Evolutionary conservation across 2,797 vertebrate species (phyloP).

Genomic region (Clarias platycephalus): DNA sequence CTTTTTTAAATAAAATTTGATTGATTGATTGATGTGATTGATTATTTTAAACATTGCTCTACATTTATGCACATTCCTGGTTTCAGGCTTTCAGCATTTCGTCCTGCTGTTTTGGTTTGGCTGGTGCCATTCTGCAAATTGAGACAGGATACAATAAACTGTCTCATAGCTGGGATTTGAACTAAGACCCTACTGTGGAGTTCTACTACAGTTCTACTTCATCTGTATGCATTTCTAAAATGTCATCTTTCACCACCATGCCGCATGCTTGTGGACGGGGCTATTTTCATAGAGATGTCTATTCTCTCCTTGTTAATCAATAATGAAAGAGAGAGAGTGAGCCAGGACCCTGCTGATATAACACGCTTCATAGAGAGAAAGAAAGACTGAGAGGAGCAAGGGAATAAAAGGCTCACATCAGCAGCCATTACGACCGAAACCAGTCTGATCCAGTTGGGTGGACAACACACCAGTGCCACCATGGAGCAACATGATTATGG

Average conservation of each 20-base stretch:
- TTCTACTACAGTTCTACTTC: neutral
- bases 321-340: neutral
- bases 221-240: neutral
- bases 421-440: neutral
- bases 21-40: too few relatives aligned
- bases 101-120: neutral
- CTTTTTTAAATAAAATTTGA: too few relatives aligned
- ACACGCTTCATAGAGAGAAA: constrained; percentile 23
- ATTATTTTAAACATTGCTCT: neutral
- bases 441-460: neutral
- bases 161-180: neutral
- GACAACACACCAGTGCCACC: neutral
- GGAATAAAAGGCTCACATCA: constrained; percentile 7
- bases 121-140: neutral
- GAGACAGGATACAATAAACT: neutral
- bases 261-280: neutral
- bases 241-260: neutral
- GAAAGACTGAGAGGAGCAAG: too few relatives aligned
- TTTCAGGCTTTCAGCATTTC: neutral
- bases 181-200: neutral
- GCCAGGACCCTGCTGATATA: constrained; percentile 26
- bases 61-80: neutral
- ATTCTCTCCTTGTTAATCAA: neutral
- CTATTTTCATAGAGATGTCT: neutral
- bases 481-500: neutral